Base-by-base conservation (phyloP, 2,888 invertebrate genomes). In the Patella pellucida region DNA sequence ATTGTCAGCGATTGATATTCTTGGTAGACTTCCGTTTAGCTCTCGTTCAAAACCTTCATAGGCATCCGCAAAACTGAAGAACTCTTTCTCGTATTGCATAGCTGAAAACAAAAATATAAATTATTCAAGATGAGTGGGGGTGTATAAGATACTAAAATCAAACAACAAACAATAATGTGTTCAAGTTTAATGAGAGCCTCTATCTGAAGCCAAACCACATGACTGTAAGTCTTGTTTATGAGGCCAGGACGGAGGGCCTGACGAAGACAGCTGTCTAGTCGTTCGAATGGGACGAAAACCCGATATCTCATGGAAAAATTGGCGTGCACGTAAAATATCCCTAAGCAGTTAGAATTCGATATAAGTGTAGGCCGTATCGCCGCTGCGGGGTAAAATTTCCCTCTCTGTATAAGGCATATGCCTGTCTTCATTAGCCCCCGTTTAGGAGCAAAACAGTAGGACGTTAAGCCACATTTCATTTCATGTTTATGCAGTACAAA, bases 41-140 rank as follows among this genome's bases (percentile, higher is more conserved):
- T 71, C 68, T 16, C 80, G 69, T 31, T 62, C 71, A 4, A 74
- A 51, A 15, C 72, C 78, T 12, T 51, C 68, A n/a, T 74, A 15
- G 9, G 69, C 69, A n/a, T 84, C 82, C 73, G 82, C 82, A 73
- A 83, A 83, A n/a, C 78, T 78, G 69, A 84, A 78, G 50, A 50
- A 79, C 52, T 84, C 78, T 7, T 80, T 72, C 11, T 79, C 75
- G 27, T 75, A 71, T 0, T n/a, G 23, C 84, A 85, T 84, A 2
- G 83, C 85, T 85, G 54, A 52, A 76, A 51, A 54, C 5, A 51
- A 4, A 41, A 56, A 54, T 23, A 51, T 54, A 19, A 16, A 12
- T 11, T 19, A n/a, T 52, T 19, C 15, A 67, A 1, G 7, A 12
- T 15, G 19, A 2, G 16, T 52, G 52, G 52, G 68, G 11, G 14